Base-by-base conservation (phyloP, 2,888 invertebrate genomes). In the Coelopa pilipes region DNA sequence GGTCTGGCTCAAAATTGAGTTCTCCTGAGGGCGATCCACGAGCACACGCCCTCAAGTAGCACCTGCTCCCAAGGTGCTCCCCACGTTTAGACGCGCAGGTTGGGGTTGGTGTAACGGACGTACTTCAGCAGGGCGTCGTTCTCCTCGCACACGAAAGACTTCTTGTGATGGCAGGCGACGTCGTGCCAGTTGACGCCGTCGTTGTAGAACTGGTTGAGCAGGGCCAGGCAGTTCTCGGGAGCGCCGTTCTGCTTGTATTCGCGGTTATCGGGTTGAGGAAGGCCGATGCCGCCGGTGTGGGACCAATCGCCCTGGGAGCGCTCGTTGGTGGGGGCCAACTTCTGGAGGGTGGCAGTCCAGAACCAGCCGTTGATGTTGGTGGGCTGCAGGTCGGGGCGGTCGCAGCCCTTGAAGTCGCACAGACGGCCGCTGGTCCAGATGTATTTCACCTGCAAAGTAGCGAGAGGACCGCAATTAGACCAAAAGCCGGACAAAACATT, bases 171-270 rank as follows among this genome's bases (percentile, higher is more conserved):
- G 85, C 96, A 96, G 76, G 96, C 96, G 67, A 96, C 96, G 84
- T 96, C 93, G 85, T 96, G 96, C 96, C 96, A 96, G 87, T 95
- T 94, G 68, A 96, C 92, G 46, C 96, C 96, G 82, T 96, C 96
- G 81, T 95, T 93, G 90, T 96, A 96, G 89, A 96, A 96, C 87
- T 96, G 94, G 89, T 96, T 96, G 70, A 96, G 89, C 78, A 96
- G 90, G 1, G 94, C 96, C 77, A 96, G 86, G 84, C 96, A 96
- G 86, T 95, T 95, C 88, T 96, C 96, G 46, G 93, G 91, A 1
- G 95, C 94, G 67, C 96, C 96, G 87, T 94, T 94, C 83, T 92
- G 91, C 83, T 92, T 91, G 78, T 92, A 90, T 88, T 96, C 94
- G 88, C 94, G 90, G 88, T 96, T 96, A 87, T 96, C 96, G 1